phyloP scores from a whole-genome alignment of 2,797 vertebrate genomes.

The Sparus aurata region DNA sequence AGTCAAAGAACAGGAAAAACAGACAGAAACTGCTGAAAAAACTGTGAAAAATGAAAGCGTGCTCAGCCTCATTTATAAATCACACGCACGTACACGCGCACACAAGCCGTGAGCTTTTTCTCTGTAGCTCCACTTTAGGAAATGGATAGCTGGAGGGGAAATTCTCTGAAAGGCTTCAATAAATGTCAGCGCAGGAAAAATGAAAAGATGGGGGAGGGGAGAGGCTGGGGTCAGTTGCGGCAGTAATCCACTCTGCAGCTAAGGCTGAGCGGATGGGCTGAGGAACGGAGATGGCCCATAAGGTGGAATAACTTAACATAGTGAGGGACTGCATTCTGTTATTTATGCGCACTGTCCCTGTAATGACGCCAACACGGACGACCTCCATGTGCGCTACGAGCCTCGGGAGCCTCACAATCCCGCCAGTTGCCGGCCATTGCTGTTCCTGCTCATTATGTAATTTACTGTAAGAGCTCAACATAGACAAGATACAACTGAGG shows the following conservation, averaged over 20 bases:
- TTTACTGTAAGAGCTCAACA: slow-evolving; percentile 26
- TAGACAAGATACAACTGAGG: background rate
- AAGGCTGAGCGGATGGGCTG: slow-evolving; percentile 69
- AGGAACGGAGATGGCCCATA: slow-evolving; percentile 60
- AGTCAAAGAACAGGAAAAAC: slow-evolving; percentile 37
- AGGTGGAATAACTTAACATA: slow-evolving; percentile 76
- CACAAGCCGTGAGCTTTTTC: slow-evolving; percentile 62
- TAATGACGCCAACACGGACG: slow-evolving; percentile 56
- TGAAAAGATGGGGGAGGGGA: slow-evolving; percentile 67
- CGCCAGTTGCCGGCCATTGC: slow-evolving; percentile 21
- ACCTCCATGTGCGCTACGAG: slow-evolving; percentile 22
- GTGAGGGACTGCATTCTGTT: slow-evolving; percentile 53
- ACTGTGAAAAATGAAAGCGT: slow-evolving; percentile 33
- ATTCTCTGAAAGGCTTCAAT: slow-evolving; percentile 86
- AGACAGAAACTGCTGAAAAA: slow-evolving; percentile 6
- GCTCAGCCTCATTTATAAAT: slow-evolving; percentile 76
- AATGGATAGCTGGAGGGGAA: slow-evolving; percentile 84
- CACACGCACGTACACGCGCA: slow-evolving; percentile 44
- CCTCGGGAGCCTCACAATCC: slow-evolving; percentile 24
- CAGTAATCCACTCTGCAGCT: slow-evolving; percentile 78
- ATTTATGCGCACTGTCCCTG: slow-evolving; percentile 53
- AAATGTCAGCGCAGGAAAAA: slow-evolving; percentile 83
- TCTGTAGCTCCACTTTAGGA: slow-evolving; percentile 82
- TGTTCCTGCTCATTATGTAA: slow-evolving; percentile 39
- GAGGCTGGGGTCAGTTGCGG: slow-evolving; percentile 69